Evolutionary conservation across 2,797 vertebrate genomes (phyloP).

Genomic region (Melanotaenia maccullochi): DNA sequence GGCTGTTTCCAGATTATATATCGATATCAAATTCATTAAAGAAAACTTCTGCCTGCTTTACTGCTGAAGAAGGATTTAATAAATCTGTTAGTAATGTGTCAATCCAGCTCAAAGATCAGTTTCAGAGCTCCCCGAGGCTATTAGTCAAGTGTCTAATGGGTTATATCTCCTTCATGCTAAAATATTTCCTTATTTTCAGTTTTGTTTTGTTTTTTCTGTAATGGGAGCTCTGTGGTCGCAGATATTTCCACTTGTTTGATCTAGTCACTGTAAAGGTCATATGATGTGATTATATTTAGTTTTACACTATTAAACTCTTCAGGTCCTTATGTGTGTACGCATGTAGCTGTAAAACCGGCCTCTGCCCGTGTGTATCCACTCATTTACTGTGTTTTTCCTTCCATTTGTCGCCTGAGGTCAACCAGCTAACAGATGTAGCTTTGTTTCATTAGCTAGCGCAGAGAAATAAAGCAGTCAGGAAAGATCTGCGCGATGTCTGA

Average conservation of each 20-base stretch:
- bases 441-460: neutral
- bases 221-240: neutral
- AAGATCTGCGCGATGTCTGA: accelerated
- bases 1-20: too few relatives aligned
- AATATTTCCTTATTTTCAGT: neutral
- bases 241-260: neutral
- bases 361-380: neutral
- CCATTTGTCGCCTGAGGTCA: neutral
- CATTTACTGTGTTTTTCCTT: neutral
- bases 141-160: neutral
- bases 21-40: neutral
- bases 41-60: neutral
- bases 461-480: accelerated
- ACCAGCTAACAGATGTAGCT: conserved; percentile 16
- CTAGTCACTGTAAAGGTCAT: neutral
- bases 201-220: neutral
- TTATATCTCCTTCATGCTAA: neutral
- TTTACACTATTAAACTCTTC: neutral
- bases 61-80: neutral
- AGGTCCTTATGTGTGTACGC: accelerated
- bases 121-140: neutral
- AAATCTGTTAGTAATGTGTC: neutral
- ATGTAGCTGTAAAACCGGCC: neutral
- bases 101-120: neutral
- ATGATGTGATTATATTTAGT: neutral